Conservation (phyloP, 2,888 invertebrate genomes). For the Pristionchus japonicus region DNA sequence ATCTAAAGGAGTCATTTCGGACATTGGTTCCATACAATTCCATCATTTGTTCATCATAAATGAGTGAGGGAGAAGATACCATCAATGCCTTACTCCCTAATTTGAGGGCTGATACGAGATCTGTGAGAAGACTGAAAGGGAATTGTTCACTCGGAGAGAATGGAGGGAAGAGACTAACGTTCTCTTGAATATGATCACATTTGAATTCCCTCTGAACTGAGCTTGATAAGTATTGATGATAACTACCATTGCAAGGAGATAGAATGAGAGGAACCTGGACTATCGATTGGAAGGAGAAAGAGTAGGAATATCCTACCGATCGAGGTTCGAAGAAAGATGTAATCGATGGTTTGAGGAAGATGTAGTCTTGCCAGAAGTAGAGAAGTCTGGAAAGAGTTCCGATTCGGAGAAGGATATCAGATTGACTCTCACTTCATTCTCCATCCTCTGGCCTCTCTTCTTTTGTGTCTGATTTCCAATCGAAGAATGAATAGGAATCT, state of each 20-base stretch:
- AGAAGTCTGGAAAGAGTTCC: constrained; percentile 11
- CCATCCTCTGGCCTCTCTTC: not conserved
- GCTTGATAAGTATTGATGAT: constrained; percentile 31
- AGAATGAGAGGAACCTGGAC: constrained; percentile 17
- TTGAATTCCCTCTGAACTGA: constrained; percentile 44
- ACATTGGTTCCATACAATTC: constrained; percentile 45
- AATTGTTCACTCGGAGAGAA: not conserved
- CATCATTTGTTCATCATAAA: constrained; percentile 46
- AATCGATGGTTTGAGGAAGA: constrained; percentile 40
- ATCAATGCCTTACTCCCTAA: constrained; percentile 26
- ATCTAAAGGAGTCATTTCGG: constrained; percentile 31
- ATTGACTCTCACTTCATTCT: not conserved
- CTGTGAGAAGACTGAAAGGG: not conserved
- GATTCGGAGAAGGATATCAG: too few species aligned
- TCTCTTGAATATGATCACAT: constrained; percentile 31
- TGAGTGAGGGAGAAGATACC: constrained; percentile 43
- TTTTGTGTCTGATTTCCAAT: not conserved
- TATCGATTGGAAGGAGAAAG: not conserved
- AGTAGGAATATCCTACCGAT: not conserved
- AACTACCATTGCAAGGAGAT: constrained; percentile 7
- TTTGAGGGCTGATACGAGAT: not conserved
- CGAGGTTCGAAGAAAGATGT: constrained; percentile 32
- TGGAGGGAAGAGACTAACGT: not conserved
- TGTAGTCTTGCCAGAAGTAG: constrained; percentile 15
- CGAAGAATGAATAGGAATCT: constrained; percentile 29